A percentile compares a stretch with the other conserved stretches of the same genome.
Conservation (phyloP, 1,140 invertebrate genomes). For the Trichogramma pretiosum region DNA sequence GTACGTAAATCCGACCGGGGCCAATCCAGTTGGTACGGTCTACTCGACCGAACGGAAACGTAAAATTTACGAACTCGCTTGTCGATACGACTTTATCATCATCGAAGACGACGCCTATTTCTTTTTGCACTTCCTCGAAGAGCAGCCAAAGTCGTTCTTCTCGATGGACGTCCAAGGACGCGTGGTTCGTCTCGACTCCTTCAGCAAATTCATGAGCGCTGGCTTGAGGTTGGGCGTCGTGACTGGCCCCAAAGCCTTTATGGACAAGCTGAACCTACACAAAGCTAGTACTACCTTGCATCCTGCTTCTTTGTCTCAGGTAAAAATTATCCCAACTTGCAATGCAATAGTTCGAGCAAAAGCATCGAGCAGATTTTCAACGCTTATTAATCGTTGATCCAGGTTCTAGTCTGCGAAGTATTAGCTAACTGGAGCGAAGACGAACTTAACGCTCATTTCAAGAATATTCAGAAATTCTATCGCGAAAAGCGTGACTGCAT, state of each 20-base stretch:
- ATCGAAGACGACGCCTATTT: conserved; percentile 60
- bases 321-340: too few species aligned
- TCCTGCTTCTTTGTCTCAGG: conserved; percentile 51
- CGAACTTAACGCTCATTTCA: conserved; percentile 44
- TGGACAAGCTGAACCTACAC: conserved; percentile 41
- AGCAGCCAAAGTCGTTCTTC: conserved; percentile 48
- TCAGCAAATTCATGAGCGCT: conserved; percentile 55
- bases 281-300: conserved; percentile 49
- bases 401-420: conserved; percentile 46
- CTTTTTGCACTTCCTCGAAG: conserved; percentile 49
- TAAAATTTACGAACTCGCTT: conserved; percentile 51
- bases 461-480: conserved; percentile 47
- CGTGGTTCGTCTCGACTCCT: conserved; percentile 56
- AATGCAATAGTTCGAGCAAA: background rate
- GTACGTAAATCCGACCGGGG: conserved; percentile 54
- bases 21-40: conserved; percentile 52
- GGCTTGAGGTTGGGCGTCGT: conserved; percentile 49
- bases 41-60: conserved; percentile 44
- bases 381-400: background rate
- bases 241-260: conserved; percentile 44
- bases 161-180: conserved; percentile 55
- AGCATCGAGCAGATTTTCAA: background rate
- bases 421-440: conserved; percentile 43
- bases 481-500: conserved; percentile 44
- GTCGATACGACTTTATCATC: conserved; percentile 53